Conservation (phyloP, 2,888 invertebrate species). For the Druceiella hillmani region DNA sequence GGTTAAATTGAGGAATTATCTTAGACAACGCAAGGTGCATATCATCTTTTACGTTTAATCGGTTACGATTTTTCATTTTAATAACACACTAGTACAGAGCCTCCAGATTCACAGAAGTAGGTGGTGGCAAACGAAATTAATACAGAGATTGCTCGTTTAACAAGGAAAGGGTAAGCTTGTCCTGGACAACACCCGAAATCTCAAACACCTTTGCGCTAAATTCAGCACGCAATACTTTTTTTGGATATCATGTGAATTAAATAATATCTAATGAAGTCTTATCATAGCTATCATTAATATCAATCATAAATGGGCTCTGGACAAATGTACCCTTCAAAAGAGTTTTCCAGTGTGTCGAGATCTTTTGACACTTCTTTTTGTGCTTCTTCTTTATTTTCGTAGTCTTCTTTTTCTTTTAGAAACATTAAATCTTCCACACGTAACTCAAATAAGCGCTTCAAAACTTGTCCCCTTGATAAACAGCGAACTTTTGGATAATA, state of each 20-base stretch:
- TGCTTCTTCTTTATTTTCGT: not conserved
- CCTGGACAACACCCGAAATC: constrained; percentile 14
- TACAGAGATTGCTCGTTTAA: constrained; percentile 17
- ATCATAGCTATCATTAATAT: too few relatives aligned
- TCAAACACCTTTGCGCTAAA: too few relatives aligned
- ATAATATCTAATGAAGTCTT: too few relatives aligned
- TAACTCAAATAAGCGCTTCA: too few relatives aligned
- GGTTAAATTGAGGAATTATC: too few relatives aligned
- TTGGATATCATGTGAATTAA: too few relatives aligned
- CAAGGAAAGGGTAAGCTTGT: constrained; percentile 17
- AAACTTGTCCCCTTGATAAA: too few relatives aligned
- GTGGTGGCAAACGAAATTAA: constrained; percentile 20
- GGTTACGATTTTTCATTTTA: constrained; percentile 15
- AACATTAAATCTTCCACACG: too few relatives aligned
- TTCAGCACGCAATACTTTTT: too few relatives aligned
- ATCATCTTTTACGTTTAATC: constrained; percentile 15
- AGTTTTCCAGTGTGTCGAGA: not conserved
- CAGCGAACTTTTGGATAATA: too few relatives aligned
- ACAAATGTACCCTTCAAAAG: not conserved
- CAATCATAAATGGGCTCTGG: too few relatives aligned
- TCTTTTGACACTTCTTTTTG: constrained; percentile 1
- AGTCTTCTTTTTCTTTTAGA: too few relatives aligned
- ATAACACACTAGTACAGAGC: constrained; percentile 16
- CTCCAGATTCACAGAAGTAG: constrained; percentile 18
- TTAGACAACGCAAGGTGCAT: constrained; percentile 17